Evolutionary conservation across 2,113 vertebrate species (phyloP).

Genomic region (Falco punctatus): DNA sequence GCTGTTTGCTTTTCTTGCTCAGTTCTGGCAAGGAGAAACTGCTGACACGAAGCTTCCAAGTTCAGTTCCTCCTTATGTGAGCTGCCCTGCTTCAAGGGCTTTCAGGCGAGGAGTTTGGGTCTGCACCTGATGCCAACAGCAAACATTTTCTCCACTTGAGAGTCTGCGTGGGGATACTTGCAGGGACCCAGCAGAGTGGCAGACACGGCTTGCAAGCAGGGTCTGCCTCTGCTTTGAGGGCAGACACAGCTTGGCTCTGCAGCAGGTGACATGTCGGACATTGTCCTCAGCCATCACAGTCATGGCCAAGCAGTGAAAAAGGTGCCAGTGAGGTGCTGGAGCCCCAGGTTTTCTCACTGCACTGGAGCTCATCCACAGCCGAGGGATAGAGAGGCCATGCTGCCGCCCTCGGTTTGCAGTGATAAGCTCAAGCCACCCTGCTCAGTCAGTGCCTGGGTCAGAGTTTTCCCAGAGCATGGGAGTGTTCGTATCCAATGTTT

Average conservation of each 20-base stretch:
- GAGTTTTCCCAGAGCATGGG: neutral
- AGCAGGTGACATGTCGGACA: accelerated
- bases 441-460: neutral
- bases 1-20: conserved; percentile 48
- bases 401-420: neutral
- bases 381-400: neutral
- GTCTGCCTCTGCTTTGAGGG: neutral
- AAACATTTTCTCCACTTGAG: neutral
- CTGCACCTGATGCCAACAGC: neutral
- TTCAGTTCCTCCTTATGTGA: neutral
- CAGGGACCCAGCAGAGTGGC: neutral
- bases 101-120: neutral
- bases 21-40: neutral
- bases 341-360: neutral
- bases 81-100: neutral
- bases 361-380: neutral
- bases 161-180: neutral
- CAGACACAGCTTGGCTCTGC: neutral
- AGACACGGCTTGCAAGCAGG: neutral
- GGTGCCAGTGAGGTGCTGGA: neutral
- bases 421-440: neutral
- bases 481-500: neutral
- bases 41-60: neutral
- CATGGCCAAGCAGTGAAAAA: neutral
- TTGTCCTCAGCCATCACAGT: neutral